Percentiles rank a stretch among this genome's conserved stretches.
Conservation (phyloP, 2,113 vertebrate genomes). For the Eulacestoma nigropectus region DNA sequence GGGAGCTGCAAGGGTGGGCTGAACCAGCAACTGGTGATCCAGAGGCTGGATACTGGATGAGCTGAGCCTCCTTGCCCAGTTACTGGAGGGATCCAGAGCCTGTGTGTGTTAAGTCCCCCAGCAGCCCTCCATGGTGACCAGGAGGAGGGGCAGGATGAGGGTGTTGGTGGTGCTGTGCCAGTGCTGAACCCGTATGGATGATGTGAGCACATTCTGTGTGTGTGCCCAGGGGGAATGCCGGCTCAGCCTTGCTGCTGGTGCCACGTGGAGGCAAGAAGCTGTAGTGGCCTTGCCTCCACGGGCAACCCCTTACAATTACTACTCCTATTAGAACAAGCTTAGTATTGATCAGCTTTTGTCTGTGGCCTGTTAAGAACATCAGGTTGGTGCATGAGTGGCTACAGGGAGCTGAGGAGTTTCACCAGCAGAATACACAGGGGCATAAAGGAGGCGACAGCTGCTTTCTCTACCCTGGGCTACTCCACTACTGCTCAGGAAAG, state of each 20-base stretch:
- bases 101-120: too few relatives aligned
- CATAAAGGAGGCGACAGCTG: neutral
- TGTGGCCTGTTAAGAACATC: neutral
- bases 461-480: neutral
- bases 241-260: neutral
- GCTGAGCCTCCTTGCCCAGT: neutral
- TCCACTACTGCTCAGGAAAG: neutral
- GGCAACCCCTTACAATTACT: accelerated
- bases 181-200: accelerated
- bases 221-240: neutral
- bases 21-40: neutral
- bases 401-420: neutral
- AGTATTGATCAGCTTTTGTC: neutral
- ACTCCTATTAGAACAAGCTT: neutral
- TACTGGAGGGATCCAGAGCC: neutral
- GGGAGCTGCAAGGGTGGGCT: neutral
- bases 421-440: accelerated
- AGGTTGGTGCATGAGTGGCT: accelerated
- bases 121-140: accelerated
- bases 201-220: accelerated
- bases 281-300: accelerated
- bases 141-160: accelerated
- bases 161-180: neutral
- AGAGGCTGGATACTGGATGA: neutral
- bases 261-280: accelerated